Base-by-base conservation (phyloP, 2,797 vertebrate species). In the Pseudomugil gertrudae region DNA sequence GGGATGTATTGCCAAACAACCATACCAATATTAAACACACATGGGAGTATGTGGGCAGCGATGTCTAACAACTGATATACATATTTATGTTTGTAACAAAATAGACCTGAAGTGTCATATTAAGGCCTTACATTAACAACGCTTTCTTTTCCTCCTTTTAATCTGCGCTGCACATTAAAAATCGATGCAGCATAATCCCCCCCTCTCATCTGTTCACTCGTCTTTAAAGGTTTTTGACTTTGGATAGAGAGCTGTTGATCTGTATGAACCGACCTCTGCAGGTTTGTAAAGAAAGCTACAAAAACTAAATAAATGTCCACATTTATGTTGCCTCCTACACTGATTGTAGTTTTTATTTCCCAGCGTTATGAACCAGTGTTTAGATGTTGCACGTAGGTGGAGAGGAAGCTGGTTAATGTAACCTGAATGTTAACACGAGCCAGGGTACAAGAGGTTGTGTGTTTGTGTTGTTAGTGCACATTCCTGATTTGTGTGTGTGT, bases 351-450 rank as follows among this genome's bases (percentile, higher is more conserved):
- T 32, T 32, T 5, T 24, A 24, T 48, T 27, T 50, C 50, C 70
- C 48, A 51, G 27, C 19, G 19, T 61, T 54, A 40, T 63, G 70
- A 11, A 21, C 1, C 11, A 3, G 30, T 29, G 64, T 59, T 76
- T 5, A 36, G 58, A 64, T 50, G 66, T 53, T n/a, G 52, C 21
- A 63, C 63, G 83, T 81, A 62, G 78, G 87, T 30, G 73, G 73
- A 69, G 66, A 87, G 74, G 80, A 83, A 80, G 66, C 63, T 60
- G n/a, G 63, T 75, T 48, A 9, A 78, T 45, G 50, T 7, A 65
- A 62, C 72, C 69, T 36, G 55, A 72, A 72, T 80, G 83, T 71
- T 82, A 85, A 83, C 86, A 84, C 1, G 27, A 76, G 77, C n/a
- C 40, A 69, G 69, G 69, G 67, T 51, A 24, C 32, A 38, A 67